Percentiles rank a stretch among this genome's conserved stretches.
Conservation (phyloP, 2,888 invertebrate species). For the Gnatocerus cornutus region DNA sequence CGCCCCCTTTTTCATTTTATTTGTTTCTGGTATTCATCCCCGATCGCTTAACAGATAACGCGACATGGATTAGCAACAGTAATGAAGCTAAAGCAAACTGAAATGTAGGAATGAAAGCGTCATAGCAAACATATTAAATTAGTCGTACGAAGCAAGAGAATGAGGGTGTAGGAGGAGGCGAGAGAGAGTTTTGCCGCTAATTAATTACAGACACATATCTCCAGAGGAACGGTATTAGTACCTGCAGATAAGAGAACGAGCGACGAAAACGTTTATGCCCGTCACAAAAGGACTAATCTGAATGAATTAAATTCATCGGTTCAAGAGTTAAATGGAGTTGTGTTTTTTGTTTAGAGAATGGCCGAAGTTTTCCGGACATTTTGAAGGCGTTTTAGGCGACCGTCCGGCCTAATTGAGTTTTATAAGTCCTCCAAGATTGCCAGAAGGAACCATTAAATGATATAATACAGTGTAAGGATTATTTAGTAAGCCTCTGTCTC, state of each 20-base stretch:
- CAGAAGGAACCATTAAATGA: constrained; percentile 54
- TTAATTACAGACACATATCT: constrained; percentile 45
- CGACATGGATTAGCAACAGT: constrained; percentile 35
- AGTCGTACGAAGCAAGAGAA: constrained; percentile 26
- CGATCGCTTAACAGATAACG: constrained; percentile 36
- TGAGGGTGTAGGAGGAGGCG: constrained; percentile 9
- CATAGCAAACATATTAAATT: constrained; percentile 45
- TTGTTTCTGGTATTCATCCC: constrained; percentile 27
- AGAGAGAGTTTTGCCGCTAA: constrained; percentile 37
- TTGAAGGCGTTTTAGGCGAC: neutral
- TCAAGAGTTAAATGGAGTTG: constrained; percentile 21
- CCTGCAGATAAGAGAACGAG: constrained; percentile 37
- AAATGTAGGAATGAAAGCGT: constrained; percentile 39
- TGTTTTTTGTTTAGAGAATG: constrained; percentile 2
- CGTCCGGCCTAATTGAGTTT: constrained; percentile 43
- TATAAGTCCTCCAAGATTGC: constrained; percentile 44
- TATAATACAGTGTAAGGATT: constrained; percentile 59
- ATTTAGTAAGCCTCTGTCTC: constrained; percentile 55
- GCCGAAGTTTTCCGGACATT: neutral
- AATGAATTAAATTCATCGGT: constrained; percentile 31
- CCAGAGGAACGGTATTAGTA: constrained; percentile 34
- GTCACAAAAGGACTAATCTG: constrained; percentile 33
- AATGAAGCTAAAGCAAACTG: constrained; percentile 43
- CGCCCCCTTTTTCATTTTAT: constrained; percentile 7
- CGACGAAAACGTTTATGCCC: constrained; percentile 35